phyloP scores from a whole-genome alignment of 2,113 vertebrate genomes.

The Phalacrocorax brasilianus region DNA sequence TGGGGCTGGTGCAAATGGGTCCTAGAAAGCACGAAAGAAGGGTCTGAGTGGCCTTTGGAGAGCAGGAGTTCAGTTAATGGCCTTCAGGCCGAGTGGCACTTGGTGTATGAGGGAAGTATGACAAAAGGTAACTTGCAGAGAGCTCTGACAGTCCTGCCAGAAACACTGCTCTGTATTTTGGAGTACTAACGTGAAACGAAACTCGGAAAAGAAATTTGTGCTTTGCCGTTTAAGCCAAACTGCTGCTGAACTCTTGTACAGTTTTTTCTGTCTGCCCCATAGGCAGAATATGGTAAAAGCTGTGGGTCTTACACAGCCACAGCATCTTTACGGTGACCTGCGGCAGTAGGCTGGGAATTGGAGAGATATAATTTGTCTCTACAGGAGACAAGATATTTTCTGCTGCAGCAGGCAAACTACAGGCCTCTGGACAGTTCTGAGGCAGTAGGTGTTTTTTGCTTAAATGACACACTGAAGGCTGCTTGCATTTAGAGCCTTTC shows the following conservation, averaged over 20 bases:
- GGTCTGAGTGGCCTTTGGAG: not conserved
- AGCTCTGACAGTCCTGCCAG: not conserved
- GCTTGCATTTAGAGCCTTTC: not conserved
- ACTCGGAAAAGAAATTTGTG: not conserved
- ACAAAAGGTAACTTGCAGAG: not conserved
- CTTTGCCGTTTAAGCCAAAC: not conserved
- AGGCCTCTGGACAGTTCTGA: not conserved
- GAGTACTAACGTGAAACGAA: not conserved
- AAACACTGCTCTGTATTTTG: not conserved
- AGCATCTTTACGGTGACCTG: not conserved
- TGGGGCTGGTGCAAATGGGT: not conserved
- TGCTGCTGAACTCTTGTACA: not conserved
- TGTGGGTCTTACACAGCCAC: rapidly evolving
- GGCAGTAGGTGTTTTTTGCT: not conserved
- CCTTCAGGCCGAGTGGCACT: not conserved
- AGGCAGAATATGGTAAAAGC: not conserved
- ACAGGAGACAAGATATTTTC: not conserved
- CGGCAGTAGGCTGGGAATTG: not conserved
- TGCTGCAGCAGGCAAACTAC: not conserved
- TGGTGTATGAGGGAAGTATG: not conserved
- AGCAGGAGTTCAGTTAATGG: not conserved
- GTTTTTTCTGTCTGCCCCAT: not conserved
- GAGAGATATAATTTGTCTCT: not conserved
- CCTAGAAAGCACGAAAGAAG: not conserved
- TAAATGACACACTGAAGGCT: not conserved